Base-by-base conservation (phyloP, 2,888 invertebrate species). In the Archaeoteleia sp. region DNA sequence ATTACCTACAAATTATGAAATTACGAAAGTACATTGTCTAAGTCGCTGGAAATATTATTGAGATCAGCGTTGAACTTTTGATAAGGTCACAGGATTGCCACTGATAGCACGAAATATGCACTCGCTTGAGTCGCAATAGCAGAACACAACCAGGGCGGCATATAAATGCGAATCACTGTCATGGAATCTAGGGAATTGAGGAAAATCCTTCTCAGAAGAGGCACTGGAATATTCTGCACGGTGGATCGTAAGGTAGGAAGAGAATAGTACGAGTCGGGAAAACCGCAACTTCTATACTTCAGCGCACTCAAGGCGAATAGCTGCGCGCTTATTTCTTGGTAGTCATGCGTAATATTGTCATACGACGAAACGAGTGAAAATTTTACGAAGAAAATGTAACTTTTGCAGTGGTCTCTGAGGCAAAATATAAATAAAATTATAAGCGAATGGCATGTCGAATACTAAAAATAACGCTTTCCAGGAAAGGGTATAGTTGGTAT, bases 81-180 rank as follows among this genome's bases (percentile, higher is more conserved):
- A n/a, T n/a, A n/a, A n/a, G n/a, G n/a, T 53, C 14, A 20, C 10
- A 12, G 17, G 12, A 61, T 39, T 46, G 53, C 53, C 46, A 61
- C 34, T 61, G 61, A 61, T 61, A 61, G 39, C 45, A 53, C 32
- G 39, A 27, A 53, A 3, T 14, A 23, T 27, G 10, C 14, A 30
- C 15, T 10, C 37, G 35, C 62, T 62, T 23, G 34, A 10, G 62
- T 42, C 48, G 48, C 62, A 46, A 62, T 54, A 12, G 46, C 46
- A 23, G 45, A 20, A 53, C 39, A 34, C 8, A 10, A 17, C 29
- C 53, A 32, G 37, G 17, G n/a, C 39, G 48, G 53, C 58, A 66
- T 66, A 66, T 46, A 66, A 66, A 66, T 58, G 66, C 34, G 43
- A 58, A 58, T 66, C 51, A 37, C 66, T 66, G 48, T 54, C 66